Evolutionary conservation across 2,888 invertebrate genomes (phyloP), one percentile per base, ranked within the genome.

Genomic region (Drosophila melanocephala): DNA sequence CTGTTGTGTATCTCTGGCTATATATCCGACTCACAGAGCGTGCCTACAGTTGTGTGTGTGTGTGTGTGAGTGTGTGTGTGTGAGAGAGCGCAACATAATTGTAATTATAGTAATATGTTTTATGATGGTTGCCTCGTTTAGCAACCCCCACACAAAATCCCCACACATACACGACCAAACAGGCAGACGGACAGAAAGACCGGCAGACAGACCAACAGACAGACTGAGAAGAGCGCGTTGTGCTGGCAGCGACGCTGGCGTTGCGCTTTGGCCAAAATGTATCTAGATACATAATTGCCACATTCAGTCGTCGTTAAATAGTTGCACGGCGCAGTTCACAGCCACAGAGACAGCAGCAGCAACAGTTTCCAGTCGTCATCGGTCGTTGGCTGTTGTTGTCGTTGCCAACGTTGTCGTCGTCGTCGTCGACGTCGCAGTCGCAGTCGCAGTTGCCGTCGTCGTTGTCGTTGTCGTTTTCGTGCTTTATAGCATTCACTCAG

Each of bases 231-330:
- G 79, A 84, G 79, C 71, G 70, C 78, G 75, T 56, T 68, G 59
- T 72, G 73, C 51, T 55, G 58, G 72, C 66, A 35, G 65, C 77
- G 74, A 66, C 75, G 84, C 68, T 64, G 77, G 66, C 83, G 75
- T 72, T 69, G 75, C 73, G 89, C 81, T 88, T 89, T 91, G 92
- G 89, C 92, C 87, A 91, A 93, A 92, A 91, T 92, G 92, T 92
- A 92, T 93, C 93, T 91, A 92, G 92, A 92, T 92, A 93, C 93
- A 93, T 92, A 92, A 92, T 93, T 92, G 93, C 92, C 93, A 92
- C 92, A 92, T 91, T 92, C 92, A 92, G 92, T 92, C 93, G 93
- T 92, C 90, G 92, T 92, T 93, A 92, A 92, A 92, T 93, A 93
- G 92, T 92, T 91, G 93, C 92, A 93, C 92, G 93, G 89, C 93